Conservation (phyloP, 2,888 invertebrate species). For the Pristionchus mayeri region DNA sequence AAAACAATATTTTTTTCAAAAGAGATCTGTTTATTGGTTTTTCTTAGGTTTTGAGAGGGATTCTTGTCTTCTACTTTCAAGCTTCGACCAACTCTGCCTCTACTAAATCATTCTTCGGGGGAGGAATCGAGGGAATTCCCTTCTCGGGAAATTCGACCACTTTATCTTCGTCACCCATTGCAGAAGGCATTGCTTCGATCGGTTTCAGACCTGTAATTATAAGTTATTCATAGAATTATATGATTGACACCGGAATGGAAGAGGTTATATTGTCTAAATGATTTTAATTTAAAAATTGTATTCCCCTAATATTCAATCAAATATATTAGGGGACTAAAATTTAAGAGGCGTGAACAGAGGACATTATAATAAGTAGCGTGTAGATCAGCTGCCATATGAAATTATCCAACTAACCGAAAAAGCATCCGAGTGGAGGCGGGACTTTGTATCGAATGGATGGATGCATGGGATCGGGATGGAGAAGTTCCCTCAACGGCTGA, state of each 20-base stretch:
- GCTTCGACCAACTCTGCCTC: not conserved
- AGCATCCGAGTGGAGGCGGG: too few relatives aligned
- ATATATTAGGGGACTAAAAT: too few relatives aligned
- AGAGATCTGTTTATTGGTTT: conserved; percentile 27
- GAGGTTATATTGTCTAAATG: too few relatives aligned
- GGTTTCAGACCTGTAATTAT: conserved; percentile 2
- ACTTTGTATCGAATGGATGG: too few relatives aligned
- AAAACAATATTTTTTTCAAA: too few relatives aligned
- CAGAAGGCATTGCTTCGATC: not conserved
- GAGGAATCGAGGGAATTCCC: not conserved
- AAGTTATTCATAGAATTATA: too few relatives aligned
- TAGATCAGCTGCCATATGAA: too few relatives aligned
- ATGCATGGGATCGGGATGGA: conserved; percentile 11
- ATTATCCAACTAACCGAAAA: not conserved
- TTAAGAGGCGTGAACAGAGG: too few relatives aligned
- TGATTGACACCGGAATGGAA: too few relatives aligned
- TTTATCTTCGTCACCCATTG: not conserved
- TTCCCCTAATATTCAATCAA: too few relatives aligned
- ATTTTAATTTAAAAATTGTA: too few relatives aligned
- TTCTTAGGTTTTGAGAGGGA: not conserved
- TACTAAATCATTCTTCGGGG: not conserved
- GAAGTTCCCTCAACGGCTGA: not conserved
- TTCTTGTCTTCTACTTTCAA: not conserved
- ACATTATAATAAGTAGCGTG: too few relatives aligned
- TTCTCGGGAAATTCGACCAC: conserved; percentile 20